Percentiles rank a stretch among this genome's conserved stretches.
Conservation (phyloP, 2,888 invertebrate genomes). For the Celastrina argiolus region DNA sequence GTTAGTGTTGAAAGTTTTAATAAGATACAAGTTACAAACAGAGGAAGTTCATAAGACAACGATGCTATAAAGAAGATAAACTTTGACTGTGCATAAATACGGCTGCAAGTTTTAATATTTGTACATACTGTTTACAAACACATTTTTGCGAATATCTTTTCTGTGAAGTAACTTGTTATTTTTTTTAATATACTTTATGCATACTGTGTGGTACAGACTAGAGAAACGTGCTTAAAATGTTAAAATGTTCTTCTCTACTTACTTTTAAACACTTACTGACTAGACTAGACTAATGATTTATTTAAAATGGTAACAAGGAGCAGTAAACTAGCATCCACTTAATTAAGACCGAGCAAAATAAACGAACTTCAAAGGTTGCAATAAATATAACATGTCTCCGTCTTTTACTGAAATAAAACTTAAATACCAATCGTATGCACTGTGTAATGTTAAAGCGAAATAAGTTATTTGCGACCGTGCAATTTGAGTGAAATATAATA, state of each 20-base stretch:
- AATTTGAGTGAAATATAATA: not conserved
- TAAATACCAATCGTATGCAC: not conserved
- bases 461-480: not conserved
- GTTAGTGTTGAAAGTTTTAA: constrained; percentile 11
- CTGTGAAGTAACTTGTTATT: too few species aligned
- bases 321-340: not conserved
- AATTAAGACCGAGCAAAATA: constrained; percentile 1
- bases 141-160: too few species aligned
- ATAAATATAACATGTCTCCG: not conserved
- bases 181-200: too few species aligned
- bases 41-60: not conserved
- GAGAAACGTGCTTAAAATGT: too few species aligned
- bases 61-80: constrained; percentile 4
- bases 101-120: not conserved
- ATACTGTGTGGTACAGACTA: too few species aligned
- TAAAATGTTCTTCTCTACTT: too few species aligned
- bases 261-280: not conserved
- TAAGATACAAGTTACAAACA: constrained; percentile 2
- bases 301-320: not conserved
- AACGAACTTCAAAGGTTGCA: constrained; percentile 7
- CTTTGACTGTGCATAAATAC: not conserved
- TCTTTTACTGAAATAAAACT: not conserved
- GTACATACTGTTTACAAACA: too few species aligned
- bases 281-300: not conserved
- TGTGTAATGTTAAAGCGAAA: not conserved